phyloP scores from a whole-genome alignment of 2,888 invertebrate genomes.

The Pseudoips prasinana region DNA sequence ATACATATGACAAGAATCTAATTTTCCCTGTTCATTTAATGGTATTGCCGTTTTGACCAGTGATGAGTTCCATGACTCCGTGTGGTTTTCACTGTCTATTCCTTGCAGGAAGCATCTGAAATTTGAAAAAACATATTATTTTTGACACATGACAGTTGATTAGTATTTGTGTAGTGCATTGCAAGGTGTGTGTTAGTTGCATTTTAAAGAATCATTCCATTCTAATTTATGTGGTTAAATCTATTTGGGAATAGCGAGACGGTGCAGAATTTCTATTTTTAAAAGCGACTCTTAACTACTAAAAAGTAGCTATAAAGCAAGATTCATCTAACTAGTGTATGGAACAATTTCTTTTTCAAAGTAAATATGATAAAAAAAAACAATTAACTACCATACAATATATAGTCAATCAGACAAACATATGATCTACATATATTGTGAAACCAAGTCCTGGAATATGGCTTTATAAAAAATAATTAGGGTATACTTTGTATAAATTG shows the following conservation, averaged over 20 bases:
- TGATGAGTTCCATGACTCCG: slow-evolving; percentile 80
- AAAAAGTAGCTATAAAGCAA: slow-evolving; percentile 26
- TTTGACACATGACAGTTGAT: slow-evolving; percentile 12
- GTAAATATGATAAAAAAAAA: too few relatives aligned
- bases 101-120: slow-evolving; percentile 83
- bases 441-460: too few relatives aligned
- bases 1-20: slow-evolving; percentile 85
- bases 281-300: slow-evolving; percentile 13
- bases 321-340: too few relatives aligned
- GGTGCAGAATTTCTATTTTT: too few relatives aligned
- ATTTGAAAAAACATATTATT: slow-evolving; percentile 38
- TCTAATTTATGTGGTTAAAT: slow-evolving; percentile 9
- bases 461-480: too few relatives aligned
- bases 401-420: too few relatives aligned
- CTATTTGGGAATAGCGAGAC: too few relatives aligned
- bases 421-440: too few relatives aligned
- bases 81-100: slow-evolving; percentile 76
- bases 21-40: slow-evolving; percentile 73
- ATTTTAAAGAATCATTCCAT: slow-evolving; percentile 12
- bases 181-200: slow-evolving; percentile 31
- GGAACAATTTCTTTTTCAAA: too few relatives aligned
- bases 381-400: too few relatives aligned
- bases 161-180: slow-evolving; percentile 19
- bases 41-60: slow-evolving; percentile 82
- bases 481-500: too few relatives aligned